Evolutionary conservation across 2,888 invertebrate genomes (phyloP).

Genomic region (Sesia bembeciformis): DNA sequence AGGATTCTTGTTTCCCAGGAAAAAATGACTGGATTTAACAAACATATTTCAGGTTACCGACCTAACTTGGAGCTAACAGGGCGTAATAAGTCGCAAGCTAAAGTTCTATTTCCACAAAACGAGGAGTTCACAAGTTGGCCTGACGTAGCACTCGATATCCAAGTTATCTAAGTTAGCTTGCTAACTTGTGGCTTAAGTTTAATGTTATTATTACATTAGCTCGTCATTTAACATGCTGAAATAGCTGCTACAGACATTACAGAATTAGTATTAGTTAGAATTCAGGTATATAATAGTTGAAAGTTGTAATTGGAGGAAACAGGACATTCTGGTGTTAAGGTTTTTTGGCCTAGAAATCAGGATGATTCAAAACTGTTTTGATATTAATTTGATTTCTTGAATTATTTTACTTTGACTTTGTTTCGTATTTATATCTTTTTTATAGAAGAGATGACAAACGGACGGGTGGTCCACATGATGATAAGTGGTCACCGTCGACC

Average conservation of each 20-base stretch:
- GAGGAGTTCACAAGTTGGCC: constrained; percentile 49
- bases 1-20: too few relatives aligned
- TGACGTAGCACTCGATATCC: constrained; percentile 63
- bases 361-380: too few relatives aligned
- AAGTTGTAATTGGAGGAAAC: too few relatives aligned
- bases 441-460: too few relatives aligned
- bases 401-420: too few relatives aligned
- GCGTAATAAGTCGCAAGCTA: constrained; percentile 12
- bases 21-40: neutral
- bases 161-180: constrained; percentile 56
- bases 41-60: neutral
- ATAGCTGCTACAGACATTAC: constrained; percentile 16
- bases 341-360: too few relatives aligned
- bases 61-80: neutral
- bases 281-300: too few relatives aligned
- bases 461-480: too few relatives aligned
- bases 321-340: too few relatives aligned
- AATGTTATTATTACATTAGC: constrained; percentile 42
- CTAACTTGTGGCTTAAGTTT: constrained; percentile 54
- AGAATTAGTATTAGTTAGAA: neutral
- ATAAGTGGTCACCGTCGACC: too few relatives aligned
- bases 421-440: too few relatives aligned
- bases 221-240: constrained; percentile 26
- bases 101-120: constrained; percentile 50
- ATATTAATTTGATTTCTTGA: too few relatives aligned